Conservation (phyloP, 2,113 vertebrate species). For the Tamias sibiricus region DNA sequence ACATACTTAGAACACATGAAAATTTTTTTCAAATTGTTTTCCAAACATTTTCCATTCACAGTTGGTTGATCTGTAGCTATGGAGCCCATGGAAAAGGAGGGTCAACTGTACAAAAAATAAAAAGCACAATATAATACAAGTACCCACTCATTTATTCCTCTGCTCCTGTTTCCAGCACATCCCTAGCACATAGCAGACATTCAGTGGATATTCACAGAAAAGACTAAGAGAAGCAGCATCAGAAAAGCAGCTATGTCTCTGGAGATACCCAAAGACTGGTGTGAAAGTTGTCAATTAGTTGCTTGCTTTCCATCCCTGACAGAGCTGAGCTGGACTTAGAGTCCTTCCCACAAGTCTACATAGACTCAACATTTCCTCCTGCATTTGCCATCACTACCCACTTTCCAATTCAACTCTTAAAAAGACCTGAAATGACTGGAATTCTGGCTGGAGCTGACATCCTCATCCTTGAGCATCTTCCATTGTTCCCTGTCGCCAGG, state of each 20-base stretch:
- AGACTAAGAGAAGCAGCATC: not conserved
- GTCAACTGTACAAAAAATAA: not conserved
- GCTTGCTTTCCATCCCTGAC: not conserved
- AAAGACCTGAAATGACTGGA: not conserved
- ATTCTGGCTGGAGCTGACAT: not conserved
- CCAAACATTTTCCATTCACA: too few species aligned
- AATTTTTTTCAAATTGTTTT: not conserved
- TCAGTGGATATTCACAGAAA: not conserved
- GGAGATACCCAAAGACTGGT: not conserved
- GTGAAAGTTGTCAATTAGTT: too few species aligned
- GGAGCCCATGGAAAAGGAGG: not conserved
- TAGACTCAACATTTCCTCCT: not conserved
- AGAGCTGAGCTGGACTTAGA: rapidly evolving
- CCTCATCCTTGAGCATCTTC: not conserved
- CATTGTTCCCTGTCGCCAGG: not conserved
- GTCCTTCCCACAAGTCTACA: not conserved
- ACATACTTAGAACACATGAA: not conserved
- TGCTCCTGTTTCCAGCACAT: not conserved
- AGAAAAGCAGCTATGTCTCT: not conserved
- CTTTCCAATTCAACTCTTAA: not conserved
- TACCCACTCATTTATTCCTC: not conserved
- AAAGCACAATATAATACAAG: not conserved
- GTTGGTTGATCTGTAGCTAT: not conserved
- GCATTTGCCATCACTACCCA: not conserved
- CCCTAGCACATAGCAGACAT: not conserved